These are phyloP conservation scores for Pristionchus entomophagus DNA, from an alignment of 2,888 invertebrate species.

Conservation along the genomic window DNA sequence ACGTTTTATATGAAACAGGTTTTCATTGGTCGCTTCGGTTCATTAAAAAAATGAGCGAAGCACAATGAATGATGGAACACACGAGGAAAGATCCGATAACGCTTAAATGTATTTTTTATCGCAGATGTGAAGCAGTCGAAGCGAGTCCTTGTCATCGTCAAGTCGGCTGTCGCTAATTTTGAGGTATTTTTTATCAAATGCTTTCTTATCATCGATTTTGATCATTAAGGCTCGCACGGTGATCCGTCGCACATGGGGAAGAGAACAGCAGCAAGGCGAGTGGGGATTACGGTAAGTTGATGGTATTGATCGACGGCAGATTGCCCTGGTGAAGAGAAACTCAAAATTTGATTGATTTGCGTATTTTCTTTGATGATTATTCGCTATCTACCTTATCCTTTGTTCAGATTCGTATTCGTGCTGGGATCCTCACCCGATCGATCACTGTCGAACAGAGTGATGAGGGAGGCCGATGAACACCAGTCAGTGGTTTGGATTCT, in stretches of 20 bases:
- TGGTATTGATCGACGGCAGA: background rate
- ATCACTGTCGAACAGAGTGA: background rate
- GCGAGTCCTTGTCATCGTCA: background rate
- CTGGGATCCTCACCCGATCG: conserved; percentile 9
- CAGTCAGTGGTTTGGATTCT: too few species aligned
- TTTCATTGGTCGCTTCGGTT: too few species aligned
- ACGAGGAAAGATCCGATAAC: too few species aligned
- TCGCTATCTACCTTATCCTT: background rate
- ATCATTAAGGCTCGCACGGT: background rate
- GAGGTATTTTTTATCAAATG: background rate
- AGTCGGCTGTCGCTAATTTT: background rate
- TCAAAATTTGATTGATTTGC: background rate
- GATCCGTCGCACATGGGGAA: background rate
- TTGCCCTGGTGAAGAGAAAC: too few species aligned
- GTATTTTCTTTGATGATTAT: too few species aligned
- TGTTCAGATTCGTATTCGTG: conserved; percentile 9
- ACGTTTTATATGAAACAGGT: too few species aligned
- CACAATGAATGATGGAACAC: too few species aligned
- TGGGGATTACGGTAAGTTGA: background rate
- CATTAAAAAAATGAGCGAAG: too few species aligned
- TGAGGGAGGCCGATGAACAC: background rate
- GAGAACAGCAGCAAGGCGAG: background rate
- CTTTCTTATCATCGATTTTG: background rate
- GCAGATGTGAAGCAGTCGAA: background rate
- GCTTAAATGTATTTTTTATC: too few species aligned